Evolutionary conservation across 1,140 invertebrate genomes (phyloP), one percentile per base, ranked within the genome.

Genomic region (Diorhabda elongata): DNA sequence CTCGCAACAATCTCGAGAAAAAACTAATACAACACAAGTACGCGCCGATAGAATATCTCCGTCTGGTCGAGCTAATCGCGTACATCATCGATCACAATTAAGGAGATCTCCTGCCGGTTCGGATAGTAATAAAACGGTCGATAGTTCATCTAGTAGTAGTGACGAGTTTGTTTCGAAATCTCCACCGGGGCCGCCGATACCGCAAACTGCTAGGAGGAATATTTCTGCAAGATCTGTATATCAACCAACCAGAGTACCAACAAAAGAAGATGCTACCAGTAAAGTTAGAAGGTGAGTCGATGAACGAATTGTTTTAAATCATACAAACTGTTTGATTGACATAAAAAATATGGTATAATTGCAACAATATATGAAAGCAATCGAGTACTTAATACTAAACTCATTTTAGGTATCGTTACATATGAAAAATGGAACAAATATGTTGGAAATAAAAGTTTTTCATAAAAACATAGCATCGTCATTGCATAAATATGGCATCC

Each of bases 71-170:
- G 69, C 75, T 56, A 73, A 75, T 63, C 73, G 80, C 52, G 44
- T 74, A 2, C 63, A 70, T 0, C 71, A 76, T 42, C 42, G 72
- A 62, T 60, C 58, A 43, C 83, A 82, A 62, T 71, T 68, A 6
- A 75, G 84, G 65, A 80, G 81, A 71, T 85, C 84, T 6, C 85
- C 85, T 0, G 83, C 83, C 5, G 74, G 64, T 79, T 83, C 64
- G 71, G 83, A 71, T 78, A 79, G 52, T 79, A 77, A 74, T 58
- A 80, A 84, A 69, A 80, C 81, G 68, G 84, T 81, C 42, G 78
- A 82, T n/a, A 84, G 83, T 5, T 76, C 83, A 1, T 82, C 83
- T 42, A 82, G 81, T 11, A 82, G 81, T 67, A 84, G 83, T 67
- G 77, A 77, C 7, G 83, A 83, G 6, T 78, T 79, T 70, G 70